phyloP scores from a whole-genome alignment of 1,140 invertebrate genomes.

The Danaus melanippus region DNA sequence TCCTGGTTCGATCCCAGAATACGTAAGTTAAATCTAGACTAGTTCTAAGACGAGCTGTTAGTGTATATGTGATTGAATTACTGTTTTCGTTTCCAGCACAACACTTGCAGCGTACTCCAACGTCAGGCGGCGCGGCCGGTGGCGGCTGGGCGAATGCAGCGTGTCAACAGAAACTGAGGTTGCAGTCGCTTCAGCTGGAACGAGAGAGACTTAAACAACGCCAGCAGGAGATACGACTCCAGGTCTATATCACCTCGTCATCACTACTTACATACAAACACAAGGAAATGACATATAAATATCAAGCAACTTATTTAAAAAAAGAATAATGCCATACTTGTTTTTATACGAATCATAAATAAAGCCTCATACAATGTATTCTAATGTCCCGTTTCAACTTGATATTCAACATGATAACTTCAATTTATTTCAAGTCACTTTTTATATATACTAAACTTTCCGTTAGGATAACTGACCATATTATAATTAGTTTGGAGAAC shows the following conservation, averaged over 20 bases:
- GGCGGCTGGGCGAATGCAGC: constrained; percentile 73
- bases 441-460: no score
- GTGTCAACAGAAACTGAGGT: constrained; percentile 83
- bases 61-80: constrained; percentile 14
- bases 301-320: no score
- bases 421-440: no score
- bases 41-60: not conserved
- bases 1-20: constrained; percentile 98
- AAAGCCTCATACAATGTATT: no score
- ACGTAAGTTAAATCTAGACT: constrained; percentile 80
- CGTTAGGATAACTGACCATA: no score
- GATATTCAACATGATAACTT: no score
- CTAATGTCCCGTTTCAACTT: no score
- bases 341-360: no score
- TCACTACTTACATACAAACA: no score
- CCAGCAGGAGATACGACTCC: constrained; percentile 89
- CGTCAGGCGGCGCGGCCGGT: constrained; percentile 73
- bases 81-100: constrained; percentile 72
- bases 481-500: no score
- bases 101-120: constrained; percentile 81
- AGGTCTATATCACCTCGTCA: constrained; percentile 71
- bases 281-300: no score
- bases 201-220: constrained; percentile 88
- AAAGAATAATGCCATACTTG: no score
- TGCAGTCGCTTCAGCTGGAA: constrained; percentile 89